phyloP scores from a whole-genome alignment of 2,888 invertebrate species.

The Trissonchulus sp. region DNA sequence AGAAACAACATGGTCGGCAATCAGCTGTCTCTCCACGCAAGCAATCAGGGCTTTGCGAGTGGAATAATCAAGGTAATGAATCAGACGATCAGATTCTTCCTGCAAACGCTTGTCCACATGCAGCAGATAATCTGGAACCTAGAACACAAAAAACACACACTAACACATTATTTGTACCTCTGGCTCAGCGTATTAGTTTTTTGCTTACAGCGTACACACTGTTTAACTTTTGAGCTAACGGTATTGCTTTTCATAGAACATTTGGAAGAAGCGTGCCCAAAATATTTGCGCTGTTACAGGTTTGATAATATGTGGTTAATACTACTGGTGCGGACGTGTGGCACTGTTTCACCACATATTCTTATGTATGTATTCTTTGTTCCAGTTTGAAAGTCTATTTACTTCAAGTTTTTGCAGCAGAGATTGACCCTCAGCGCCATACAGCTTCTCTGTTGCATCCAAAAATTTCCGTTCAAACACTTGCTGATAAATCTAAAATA shows the following conservation, averaged over 20 bases:
- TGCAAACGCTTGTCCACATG: constrained; percentile 90
- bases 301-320: too few species aligned
- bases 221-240: too few species aligned
- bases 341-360: too few species aligned
- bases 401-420: constrained; percentile 85
- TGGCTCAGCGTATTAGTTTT: constrained; percentile 17
- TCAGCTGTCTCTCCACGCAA: constrained; percentile 83
- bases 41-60: constrained; percentile 61
- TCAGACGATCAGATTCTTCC: constrained; percentile 85
- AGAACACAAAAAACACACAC: constrained; percentile 30
- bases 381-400: too few species aligned
- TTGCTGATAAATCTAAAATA: constrained; percentile 34
- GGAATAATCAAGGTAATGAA: constrained; percentile 86
- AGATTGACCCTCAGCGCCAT: constrained; percentile 84
- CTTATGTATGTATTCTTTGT: too few species aligned
- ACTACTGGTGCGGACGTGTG: too few species aligned
- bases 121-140: constrained; percentile 79
- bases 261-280: too few species aligned
- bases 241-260: too few species aligned
- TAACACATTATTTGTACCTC: not conserved
- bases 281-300: too few species aligned
- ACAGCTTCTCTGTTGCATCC: constrained; percentile 82
- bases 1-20: constrained; percentile 81
- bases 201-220: too few species aligned
- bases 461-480: constrained; percentile 67